A percentile compares a stretch with the other conserved stretches of the same genome.
Evolutionary conservation across 2,113 vertebrate species (phyloP).

Genomic region (Pluvialis apricaria): DNA sequence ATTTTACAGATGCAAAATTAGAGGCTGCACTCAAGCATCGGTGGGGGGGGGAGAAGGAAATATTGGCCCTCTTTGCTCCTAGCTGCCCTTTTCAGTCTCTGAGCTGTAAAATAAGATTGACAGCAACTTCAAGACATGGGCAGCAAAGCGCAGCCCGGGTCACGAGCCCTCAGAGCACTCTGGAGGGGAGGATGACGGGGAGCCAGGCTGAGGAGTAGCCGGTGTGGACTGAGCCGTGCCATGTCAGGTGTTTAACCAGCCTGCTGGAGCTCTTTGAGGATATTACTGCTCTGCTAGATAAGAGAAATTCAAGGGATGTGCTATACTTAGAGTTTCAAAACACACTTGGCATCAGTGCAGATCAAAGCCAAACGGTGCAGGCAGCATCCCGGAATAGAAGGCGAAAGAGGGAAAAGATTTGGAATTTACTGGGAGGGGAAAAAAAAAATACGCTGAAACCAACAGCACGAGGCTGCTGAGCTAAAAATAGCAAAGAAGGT

Average conservation of each 20-base stretch:
- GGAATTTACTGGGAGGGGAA: conserved; percentile 28
- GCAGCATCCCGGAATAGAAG: conserved; percentile 60
- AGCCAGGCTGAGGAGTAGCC: background rate
- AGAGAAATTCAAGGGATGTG: conserved; percentile 49
- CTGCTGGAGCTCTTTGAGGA: conserved; percentile 39
- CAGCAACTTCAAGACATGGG: background rate
- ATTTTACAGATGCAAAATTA: background rate
- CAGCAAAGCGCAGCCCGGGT: background rate
- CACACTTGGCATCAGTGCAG: conserved; percentile 47
- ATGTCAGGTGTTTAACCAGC: conserved; percentile 41
- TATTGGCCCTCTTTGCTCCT: background rate
- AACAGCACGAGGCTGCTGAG: conserved; percentile 24
- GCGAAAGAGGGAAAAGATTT: conserved; percentile 53
- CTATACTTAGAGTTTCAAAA: conserved; percentile 66
- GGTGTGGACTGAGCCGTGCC: background rate
- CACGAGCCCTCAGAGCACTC: background rate
- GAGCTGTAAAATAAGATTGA: conserved; percentile 48
- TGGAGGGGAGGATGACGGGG: background rate
- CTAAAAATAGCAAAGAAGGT: conserved; percentile 60
- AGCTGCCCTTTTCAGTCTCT: conserved; percentile 45
- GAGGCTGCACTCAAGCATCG: background rate
- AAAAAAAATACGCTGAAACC: background rate
- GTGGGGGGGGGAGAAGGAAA: background rate
- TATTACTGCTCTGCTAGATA: conserved; percentile 42
- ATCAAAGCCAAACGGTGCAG: conserved; percentile 50